phyloP scores from a whole-genome alignment of 30 jellyfish, hydroid and myxozoan species.

The Clytia hemisphaerica region DNA sequence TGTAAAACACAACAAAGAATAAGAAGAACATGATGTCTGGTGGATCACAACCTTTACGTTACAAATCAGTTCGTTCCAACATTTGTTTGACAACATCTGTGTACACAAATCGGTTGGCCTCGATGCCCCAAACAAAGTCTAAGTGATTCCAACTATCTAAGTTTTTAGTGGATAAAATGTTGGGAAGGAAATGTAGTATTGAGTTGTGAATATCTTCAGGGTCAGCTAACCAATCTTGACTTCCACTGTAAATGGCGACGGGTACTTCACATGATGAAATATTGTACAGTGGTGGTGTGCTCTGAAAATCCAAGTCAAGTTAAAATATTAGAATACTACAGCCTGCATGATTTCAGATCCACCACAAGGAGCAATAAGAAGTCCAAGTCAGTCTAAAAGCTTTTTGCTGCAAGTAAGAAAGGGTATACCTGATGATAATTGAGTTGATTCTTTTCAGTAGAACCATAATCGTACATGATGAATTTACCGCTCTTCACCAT shows the following conservation, averaged over 20 bases:
- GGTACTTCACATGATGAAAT: conserved; percentile 47
- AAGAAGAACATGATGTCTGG: too few relatives aligned
- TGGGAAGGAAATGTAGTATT: conserved; percentile 31
- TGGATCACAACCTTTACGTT: too few relatives aligned
- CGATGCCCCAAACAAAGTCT: conserved; percentile 90
- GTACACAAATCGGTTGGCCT: conserved; percentile 47
- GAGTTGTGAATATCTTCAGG: conserved; percentile 56
- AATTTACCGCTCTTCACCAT: conserved; percentile 71
- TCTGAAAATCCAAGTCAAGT: conserved; percentile 21
- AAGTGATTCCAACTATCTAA: conserved; percentile 66
- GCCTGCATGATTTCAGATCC: neutral
- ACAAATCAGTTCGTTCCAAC: too few relatives aligned
- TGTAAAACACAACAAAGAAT: too few relatives aligned
- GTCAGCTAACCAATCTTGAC: conserved; percentile 92
- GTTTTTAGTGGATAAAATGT: conserved; percentile 36
- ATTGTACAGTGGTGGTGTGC: conserved; percentile 58
- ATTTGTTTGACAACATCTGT: conserved; percentile 46
- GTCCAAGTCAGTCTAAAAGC: too few relatives aligned
- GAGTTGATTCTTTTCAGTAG: conserved; percentile 52
- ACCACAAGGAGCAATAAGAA: too few relatives aligned
- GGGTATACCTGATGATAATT: conserved; percentile 68
- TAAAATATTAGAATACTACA: neutral
- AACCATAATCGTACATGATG: conserved; percentile 77
- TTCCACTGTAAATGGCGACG: conserved; percentile 59
- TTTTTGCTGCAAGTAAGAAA: neutral